Percentiles rank a stretch among this genome's conserved stretches.
phyloP scores from a whole-genome alignment of 1,140 invertebrate genomes.

The Acromyrmex charruanus region DNA sequence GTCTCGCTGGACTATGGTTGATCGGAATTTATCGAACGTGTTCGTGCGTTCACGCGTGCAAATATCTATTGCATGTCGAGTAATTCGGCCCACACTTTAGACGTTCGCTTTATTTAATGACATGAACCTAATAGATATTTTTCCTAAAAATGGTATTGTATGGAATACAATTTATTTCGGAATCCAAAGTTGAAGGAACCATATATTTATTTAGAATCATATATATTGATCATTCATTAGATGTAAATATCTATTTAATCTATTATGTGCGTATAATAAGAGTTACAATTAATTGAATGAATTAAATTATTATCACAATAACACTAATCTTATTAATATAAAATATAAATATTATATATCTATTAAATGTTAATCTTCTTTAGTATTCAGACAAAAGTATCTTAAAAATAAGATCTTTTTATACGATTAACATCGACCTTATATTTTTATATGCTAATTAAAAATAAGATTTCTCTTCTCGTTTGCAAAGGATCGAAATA shows the following conservation, averaged over 20 bases:
- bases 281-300: constrained; percentile 17
- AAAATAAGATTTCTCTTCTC: neutral
- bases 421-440: too few species aligned
- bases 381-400: neutral
- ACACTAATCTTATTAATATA: too few species aligned
- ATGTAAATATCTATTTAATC: neutral
- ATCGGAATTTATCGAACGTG: constrained; percentile 71
- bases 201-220: neutral
- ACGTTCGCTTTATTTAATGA: constrained; percentile 29
- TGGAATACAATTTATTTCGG: neutral
- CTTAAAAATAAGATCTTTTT: neutral
- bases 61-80: constrained; percentile 36
- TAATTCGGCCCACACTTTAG: constrained; percentile 33
- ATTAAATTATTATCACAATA: neutral
- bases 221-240: neutral
- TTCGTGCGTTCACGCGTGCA: constrained; percentile 65
- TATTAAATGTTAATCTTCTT: too few species aligned
- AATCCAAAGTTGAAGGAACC: neutral
- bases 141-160: neutral
- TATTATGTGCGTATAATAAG: neutral
- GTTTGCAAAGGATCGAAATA: neutral
- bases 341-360: too few species aligned
- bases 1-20: constrained; percentile 38
- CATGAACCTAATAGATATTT: neutral
- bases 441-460: too few species aligned